Evolutionary conservation across 37 sponge, comb jelly and placozoan genomes (phyloP).

Genomic region (Beroe ovata): DNA sequence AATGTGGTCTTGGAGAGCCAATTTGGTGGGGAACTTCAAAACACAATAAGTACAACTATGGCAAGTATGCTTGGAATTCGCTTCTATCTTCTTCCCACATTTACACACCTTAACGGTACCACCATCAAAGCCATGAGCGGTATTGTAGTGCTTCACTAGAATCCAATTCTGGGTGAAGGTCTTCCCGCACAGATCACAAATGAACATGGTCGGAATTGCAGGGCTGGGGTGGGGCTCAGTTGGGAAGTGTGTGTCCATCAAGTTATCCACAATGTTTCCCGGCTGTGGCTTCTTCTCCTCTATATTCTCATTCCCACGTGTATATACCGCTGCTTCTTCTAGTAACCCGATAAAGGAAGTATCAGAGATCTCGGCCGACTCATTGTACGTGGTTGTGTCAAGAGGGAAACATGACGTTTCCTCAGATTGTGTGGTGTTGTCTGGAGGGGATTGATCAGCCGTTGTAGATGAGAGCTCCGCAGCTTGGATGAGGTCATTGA

Average conservation of each 20-base stretch:
- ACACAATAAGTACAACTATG: neutral
- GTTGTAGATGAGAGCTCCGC: too few relatives aligned
- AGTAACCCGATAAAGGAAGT: neutral
- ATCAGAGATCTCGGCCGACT: neutral
- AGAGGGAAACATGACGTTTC: neutral
- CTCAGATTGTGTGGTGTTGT: neutral
- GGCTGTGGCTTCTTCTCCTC: neutral
- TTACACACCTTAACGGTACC: neutral
- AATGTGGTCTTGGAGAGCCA: slow-evolving; percentile 24
- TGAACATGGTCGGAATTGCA: neutral
- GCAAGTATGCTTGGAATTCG: neutral
- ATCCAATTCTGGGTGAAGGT: slow-evolving; percentile 46
- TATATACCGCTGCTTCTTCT: neutral
- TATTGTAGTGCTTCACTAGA: slow-evolving; percentile 29
- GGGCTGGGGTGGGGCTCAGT: slow-evolving; percentile 49
- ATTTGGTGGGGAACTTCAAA: slow-evolving; percentile 23
- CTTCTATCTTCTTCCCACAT: neutral
- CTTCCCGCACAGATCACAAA: slow-evolving; percentile 20
- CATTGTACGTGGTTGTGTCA: neutral
- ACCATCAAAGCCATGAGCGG: slow-evolving; percentile 14
- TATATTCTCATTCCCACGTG: too few relatives aligned
- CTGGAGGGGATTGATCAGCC: too few relatives aligned
- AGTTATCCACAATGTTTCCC: slow-evolving; percentile 6
- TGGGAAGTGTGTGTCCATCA: slow-evolving; percentile 22
- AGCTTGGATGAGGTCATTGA: too few relatives aligned